Base-by-base conservation (phyloP, 1,140 invertebrate genomes). In the Penaeus indicus region DNA sequence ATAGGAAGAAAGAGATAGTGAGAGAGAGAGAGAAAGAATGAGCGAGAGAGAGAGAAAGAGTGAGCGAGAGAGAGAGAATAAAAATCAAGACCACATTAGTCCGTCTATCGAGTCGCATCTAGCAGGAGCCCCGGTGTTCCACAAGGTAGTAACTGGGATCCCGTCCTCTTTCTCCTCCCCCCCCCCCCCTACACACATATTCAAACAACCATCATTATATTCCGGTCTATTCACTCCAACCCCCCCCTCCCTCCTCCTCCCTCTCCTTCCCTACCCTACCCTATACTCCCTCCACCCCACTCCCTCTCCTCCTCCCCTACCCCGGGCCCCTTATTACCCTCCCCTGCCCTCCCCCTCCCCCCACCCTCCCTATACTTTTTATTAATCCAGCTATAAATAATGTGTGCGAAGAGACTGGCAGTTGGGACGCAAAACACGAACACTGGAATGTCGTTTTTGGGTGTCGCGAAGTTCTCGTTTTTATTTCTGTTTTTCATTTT, bases 171-270 rank as follows among this genome's bases (percentile, higher is more conserved):
- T 54, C 32, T 25, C 60, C 54, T 13, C 61, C 47, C 72, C 84
- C 75, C 42, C 69, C 38, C 79, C 38, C 32, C 75, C 32, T 5
- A 75, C 27, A 83, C 86, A 83, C 81, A 88, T 88, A 88, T 88
- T 88, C 86, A 88, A 88, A 88, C 86, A 88, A 88, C 86, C 86
- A 84, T 88, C 86, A 88, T 88, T 88, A 88, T 88, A 88, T 84
- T 84, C 86, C 60, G 67, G 54, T 82, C 86, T 62, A 88, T 88
- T 88, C 86, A 88, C 81, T 27, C 42, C 69, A 62, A 18, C 75
- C 82, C 25, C 82, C 19, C 10, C 25, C 42, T 61, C 82, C 25
- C n/a, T 8, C 25, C 32, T 54, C 54, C n/a, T 3, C 54, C 54
- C 80, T 80, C 60, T n/a, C 25, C 72, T 16, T 2, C 13, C 25